phyloP scores from a whole-genome alignment of 1,140 invertebrate genomes.

The Drosophila neocordata region DNA sequence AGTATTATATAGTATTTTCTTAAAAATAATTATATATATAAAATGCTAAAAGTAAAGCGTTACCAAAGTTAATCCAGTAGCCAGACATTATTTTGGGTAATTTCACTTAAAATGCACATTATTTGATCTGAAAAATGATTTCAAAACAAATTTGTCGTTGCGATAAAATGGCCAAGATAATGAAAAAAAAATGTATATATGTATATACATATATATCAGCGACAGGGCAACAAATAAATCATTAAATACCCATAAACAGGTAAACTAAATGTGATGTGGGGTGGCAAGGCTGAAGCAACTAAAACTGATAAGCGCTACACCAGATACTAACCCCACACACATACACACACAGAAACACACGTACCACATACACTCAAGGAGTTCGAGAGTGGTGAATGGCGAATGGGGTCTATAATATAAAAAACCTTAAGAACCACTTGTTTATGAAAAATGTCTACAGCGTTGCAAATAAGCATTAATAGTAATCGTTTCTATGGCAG shows the following conservation, averaged over 20 bases:
- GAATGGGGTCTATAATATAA: not conserved
- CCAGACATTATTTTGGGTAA: not conserved
- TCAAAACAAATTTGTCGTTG: not conserved
- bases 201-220: slow-evolving; percentile 32
- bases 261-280: slow-evolving; percentile 52
- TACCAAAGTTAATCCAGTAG: not conserved
- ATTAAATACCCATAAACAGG: slow-evolving; percentile 53
- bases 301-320: slow-evolving; percentile 15
- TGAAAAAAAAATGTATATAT: slow-evolving; percentile 10
- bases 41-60: no score
- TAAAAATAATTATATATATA: no score
- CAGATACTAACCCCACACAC: not conserved
- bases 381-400: not conserved
- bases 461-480: no score
- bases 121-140: slow-evolving; percentile 2
- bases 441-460: no score
- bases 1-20: no score
- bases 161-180: slow-evolving; percentile 37
- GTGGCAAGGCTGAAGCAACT: slow-evolving; percentile 39
- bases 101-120: not conserved
- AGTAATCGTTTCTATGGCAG: no score
- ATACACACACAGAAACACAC: not conserved
- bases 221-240: slow-evolving; percentile 60
- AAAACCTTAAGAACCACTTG: not conserved
- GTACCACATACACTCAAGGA: slow-evolving; percentile 8